A percentile compares a stretch with the other conserved stretches of the same genome.
phyloP scores from a whole-genome alignment of 2,113 vertebrate species.

The Collichthys lucidus region DNA sequence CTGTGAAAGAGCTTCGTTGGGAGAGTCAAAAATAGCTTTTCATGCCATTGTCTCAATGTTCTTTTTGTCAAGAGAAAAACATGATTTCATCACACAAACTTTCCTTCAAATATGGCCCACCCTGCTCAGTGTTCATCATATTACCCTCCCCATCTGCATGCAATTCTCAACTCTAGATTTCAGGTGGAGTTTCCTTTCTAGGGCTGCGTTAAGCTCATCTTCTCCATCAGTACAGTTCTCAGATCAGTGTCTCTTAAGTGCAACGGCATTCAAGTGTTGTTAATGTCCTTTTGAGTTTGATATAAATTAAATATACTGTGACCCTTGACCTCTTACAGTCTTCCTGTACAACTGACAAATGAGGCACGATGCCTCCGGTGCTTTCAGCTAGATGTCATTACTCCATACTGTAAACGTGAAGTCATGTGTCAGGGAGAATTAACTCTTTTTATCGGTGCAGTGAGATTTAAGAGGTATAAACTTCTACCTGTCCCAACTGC shows the following conservation, averaged over 20 bases:
- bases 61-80: conserved; percentile 40
- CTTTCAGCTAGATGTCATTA: conserved; percentile 43
- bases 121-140: conserved; percentile 21
- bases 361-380: conserved; percentile 34
- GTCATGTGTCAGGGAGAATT: conserved; percentile 35
- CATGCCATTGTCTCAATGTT: conserved; percentile 24
- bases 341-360: conserved; percentile 48
- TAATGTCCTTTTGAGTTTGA: conserved; percentile 29
- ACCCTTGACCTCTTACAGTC: conserved; percentile 54
- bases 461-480: conserved; percentile 21
- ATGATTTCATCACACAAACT: conserved; percentile 16
- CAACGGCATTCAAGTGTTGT: conserved; percentile 28
- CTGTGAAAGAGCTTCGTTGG: conserved; percentile 33
- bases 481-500: conserved; percentile 44
- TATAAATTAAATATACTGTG: conserved; percentile 53
- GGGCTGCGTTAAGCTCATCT: conserved; percentile 7
- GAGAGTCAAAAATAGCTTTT: conserved; percentile 47
- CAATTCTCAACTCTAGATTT: conserved; percentile 1
- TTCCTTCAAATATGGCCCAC: conserved; percentile 3
- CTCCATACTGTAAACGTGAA: conserved; percentile 29
- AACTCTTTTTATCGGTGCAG: conserved; percentile 9
- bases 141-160: conserved; percentile 46
- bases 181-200: conserved; percentile 14
- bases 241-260: conserved; percentile 9
- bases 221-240: conserved; percentile 24